phyloP scores from a whole-genome alignment of 2,113 vertebrate species.

The Paratilapia polleni region DNA sequence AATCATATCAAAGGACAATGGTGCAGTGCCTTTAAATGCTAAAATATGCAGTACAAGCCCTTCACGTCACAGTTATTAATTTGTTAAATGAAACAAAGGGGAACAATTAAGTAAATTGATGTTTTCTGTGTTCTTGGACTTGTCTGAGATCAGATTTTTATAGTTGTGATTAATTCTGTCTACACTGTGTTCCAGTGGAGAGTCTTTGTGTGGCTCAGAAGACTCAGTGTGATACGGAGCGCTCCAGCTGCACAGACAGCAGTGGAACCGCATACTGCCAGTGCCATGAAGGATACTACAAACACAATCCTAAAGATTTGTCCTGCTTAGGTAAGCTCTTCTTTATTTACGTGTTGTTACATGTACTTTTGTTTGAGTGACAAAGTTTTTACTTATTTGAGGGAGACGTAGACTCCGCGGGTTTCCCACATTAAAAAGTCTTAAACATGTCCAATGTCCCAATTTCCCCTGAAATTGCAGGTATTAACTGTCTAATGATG shows the following conservation, averaged over 20 bases:
- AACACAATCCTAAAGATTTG: slow-evolving; percentile 89
- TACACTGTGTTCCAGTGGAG: slow-evolving; percentile 77
- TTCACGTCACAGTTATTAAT: not conserved
- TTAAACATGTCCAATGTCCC: not conserved
- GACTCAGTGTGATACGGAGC: slow-evolving; percentile 86
- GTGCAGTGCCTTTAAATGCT: not conserved
- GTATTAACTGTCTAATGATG: too few relatives aligned
- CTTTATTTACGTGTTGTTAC: not conserved
- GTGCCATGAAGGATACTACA: slow-evolving; percentile 92
- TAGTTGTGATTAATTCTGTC: not conserved
- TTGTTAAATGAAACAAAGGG: not conserved
- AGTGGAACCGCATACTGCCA: slow-evolving; percentile 85
- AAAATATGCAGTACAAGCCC: not conserved
- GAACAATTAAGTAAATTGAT: not conserved
- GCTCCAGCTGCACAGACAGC: slow-evolving; percentile 86
- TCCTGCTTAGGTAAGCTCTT: slow-evolving; percentile 87
- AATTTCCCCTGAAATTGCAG: not conserved
- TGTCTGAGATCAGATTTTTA: not conserved
- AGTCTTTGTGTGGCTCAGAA: slow-evolving; percentile 88
- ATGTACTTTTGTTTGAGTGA: not conserved
- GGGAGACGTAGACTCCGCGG: not conserved
- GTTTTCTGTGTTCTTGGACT: not conserved
- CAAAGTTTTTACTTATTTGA: not conserved
- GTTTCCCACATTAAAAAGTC: too few relatives aligned
- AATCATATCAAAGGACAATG: not conserved